These are phyloP conservation scores for Chironomus striatipennis DNA, from an alignment of 1,140 invertebrate genomes.

Conservation along the genomic window DNA sequence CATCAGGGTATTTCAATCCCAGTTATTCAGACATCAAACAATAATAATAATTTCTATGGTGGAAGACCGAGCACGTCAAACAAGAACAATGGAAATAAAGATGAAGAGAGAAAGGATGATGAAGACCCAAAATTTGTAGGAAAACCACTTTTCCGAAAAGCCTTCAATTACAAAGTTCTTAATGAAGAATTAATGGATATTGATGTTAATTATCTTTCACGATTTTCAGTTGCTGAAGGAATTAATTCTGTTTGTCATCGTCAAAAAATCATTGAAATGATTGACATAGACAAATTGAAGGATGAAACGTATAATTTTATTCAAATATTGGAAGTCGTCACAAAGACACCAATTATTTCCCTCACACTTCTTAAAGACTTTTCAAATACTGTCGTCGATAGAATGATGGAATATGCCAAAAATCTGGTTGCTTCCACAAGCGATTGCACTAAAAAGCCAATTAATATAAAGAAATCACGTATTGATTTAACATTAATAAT, in stretches of 20 bases:
- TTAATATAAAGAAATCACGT: conserved; percentile 36
- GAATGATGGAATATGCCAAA: background rate
- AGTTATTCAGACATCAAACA: conserved; percentile 45
- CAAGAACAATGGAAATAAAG: conserved; percentile 40
- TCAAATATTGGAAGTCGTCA: conserved; percentile 8
- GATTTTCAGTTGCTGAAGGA: conserved; percentile 22
- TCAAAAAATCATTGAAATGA: conserved; percentile 19
- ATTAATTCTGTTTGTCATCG: conserved; percentile 19
- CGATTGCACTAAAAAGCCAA: background rate
- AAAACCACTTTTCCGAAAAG: background rate
- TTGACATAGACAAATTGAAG: conserved; percentile 24
- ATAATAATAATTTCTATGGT: conserved; percentile 41
- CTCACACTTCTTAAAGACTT: background rate
- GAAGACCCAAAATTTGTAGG: conserved; percentile 37
- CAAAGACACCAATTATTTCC: background rate
- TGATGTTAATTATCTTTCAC: conserved; percentile 5
- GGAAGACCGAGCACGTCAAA: conserved; percentile 32
- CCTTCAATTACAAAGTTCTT: background rate
- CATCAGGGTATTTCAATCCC: conserved; percentile 44
- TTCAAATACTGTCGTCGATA: background rate
- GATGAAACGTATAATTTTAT: conserved; percentile 22
- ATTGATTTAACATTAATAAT: conserved; percentile 31
- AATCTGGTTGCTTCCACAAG: background rate
- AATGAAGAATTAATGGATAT: background rate
- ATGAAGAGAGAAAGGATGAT: conserved; percentile 35